These are phyloP conservation scores for Syngnathus scovelli DNA, from an alignment of 2,113 vertebrate genomes.

Conservation along the genomic window DNA sequence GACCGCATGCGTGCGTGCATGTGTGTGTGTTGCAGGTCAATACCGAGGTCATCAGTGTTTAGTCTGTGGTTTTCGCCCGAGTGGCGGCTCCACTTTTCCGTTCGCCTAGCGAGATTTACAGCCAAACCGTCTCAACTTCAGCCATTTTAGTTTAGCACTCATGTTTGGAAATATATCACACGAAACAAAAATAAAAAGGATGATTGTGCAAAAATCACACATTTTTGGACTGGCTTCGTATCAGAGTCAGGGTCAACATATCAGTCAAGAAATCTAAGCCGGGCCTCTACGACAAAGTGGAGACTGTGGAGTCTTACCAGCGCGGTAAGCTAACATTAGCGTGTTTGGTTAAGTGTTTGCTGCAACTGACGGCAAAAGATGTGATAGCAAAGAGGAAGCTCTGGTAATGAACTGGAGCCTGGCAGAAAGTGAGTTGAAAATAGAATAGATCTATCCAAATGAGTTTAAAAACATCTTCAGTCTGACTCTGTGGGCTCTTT, in stretches of 20 bases:
- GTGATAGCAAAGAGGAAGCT: background rate
- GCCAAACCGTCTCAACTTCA: constrained; percentile 46
- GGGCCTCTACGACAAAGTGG: background rate
- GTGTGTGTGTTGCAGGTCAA: constrained; percentile 34
- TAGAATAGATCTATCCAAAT: constrained; percentile 4
- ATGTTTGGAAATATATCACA: too few relatives aligned
- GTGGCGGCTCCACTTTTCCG: constrained; percentile 72
- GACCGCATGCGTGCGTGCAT: constrained; percentile 15
- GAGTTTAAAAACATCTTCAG: constrained; percentile 4
- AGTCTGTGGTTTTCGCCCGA: constrained; percentile 74
- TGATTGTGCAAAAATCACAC: too few relatives aligned
- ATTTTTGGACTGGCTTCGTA: too few relatives aligned
- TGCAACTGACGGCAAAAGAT: background rate
- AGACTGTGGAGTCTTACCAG: background rate
- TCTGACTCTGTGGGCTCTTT: background rate
- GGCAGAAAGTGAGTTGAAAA: background rate
- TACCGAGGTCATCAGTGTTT: constrained; percentile 56
- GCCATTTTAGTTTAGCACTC: constrained; percentile 24
- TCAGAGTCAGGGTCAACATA: too few relatives aligned
- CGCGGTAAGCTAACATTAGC: too few relatives aligned
- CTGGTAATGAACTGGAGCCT: background rate
- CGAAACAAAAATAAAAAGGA: too few relatives aligned
- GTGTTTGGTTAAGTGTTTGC: background rate
- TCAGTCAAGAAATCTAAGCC: background rate
- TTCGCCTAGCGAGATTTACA: constrained; percentile 68